Conservation (phyloP, 2,797 vertebrate species). For the Melopsittacus undulatus region DNA sequence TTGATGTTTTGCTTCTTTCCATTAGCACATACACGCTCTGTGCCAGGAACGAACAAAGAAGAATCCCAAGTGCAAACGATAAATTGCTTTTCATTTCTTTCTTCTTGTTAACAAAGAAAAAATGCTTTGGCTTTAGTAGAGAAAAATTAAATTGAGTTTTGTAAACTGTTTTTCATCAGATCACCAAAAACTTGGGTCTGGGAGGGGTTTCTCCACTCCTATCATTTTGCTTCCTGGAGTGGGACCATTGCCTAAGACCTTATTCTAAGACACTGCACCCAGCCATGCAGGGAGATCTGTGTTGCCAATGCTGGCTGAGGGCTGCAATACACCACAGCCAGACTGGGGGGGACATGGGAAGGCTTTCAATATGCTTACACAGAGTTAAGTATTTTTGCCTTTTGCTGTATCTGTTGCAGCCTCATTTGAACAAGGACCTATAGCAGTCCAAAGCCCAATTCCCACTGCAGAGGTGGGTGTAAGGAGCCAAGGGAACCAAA, state of each 20-base stretch:
- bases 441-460: neutral
- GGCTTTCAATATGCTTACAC: neutral
- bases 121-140: neutral
- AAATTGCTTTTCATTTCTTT: neutral
- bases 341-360: rapidly evolving
- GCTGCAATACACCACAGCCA: neutral
- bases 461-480: neutral
- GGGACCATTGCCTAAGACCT: neutral
- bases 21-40: neutral
- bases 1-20: neutral
- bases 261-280: rapidly evolving
- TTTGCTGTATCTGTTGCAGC: neutral
- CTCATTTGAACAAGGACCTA: neutral
- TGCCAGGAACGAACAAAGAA: neutral
- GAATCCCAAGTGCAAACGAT: neutral
- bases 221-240: neutral
- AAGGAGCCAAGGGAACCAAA: neutral
- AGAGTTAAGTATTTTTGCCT: neutral
- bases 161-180: neutral
- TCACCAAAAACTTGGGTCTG: neutral
- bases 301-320: neutral
- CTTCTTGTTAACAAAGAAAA: neutral
- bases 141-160: neutral
- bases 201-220: neutral
- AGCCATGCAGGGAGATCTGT: neutral